These are phyloP conservation scores for Dallia pectoralis DNA, from an alignment of 2,797 vertebrate genomes.

Conservation along the genomic window DNA sequence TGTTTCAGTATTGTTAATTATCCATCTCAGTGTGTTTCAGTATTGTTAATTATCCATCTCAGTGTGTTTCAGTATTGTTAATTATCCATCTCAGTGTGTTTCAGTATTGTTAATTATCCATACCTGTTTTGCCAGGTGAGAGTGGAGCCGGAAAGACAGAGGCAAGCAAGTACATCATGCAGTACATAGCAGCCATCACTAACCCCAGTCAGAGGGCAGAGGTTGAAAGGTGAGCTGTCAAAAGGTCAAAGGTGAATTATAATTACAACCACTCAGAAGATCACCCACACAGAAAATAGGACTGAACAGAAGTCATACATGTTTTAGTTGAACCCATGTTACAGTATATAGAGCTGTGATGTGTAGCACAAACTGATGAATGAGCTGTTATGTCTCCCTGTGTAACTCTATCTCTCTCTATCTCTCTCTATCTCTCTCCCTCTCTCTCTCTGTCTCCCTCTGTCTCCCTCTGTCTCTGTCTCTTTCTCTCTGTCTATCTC, in stretches of 20 bases:
- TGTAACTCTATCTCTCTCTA: too few species aligned
- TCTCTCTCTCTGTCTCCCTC: too few species aligned
- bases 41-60: not conserved
- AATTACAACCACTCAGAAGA: too few species aligned
- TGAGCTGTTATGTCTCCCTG: too few species aligned
- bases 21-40: not conserved
- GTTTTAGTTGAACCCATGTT: too few species aligned
- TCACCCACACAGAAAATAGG: too few species aligned
- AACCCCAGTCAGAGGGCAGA: constrained; percentile 86
- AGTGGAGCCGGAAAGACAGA: constrained; percentile 94
- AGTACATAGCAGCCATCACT: constrained; percentile 92
- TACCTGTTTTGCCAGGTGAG: constrained; percentile 74
- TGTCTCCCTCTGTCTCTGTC: not conserved
- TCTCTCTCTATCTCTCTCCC: not conserved
- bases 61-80: too few species aligned
- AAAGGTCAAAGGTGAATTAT: not conserved
- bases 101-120: too few species aligned
- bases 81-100: not conserved
- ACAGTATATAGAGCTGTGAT: too few species aligned
- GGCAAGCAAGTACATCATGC: constrained; percentile 95
- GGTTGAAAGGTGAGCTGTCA: constrained; percentile 83
- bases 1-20: not conserved
- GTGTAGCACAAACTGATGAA: too few species aligned
- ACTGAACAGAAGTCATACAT: too few species aligned
- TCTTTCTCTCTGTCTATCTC: not conserved